Evolutionary conservation across 2,888 invertebrate species (phyloP).

Genomic region (Catocala sponsa): DNA sequence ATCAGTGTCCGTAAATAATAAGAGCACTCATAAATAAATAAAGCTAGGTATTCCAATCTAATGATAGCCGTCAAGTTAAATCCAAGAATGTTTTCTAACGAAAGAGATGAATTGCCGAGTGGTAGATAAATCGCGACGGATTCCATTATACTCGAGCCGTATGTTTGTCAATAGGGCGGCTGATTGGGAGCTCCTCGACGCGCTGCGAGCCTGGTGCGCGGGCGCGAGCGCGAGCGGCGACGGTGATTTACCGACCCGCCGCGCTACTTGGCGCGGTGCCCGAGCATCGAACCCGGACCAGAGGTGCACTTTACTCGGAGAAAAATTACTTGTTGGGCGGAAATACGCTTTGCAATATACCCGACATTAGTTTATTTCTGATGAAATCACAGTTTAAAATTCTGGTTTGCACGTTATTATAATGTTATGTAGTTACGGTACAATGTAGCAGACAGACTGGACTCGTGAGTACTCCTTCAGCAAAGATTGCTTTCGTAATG

Average conservation of each 20-base stretch:
- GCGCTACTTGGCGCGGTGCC: slow-evolving; percentile 80
- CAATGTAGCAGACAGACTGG: neutral
- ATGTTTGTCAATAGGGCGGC: slow-evolving; percentile 85
- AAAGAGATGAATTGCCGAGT: slow-evolving; percentile 55
- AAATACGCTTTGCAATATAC: slow-evolving; percentile 50
- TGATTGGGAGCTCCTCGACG: slow-evolving; percentile 79
- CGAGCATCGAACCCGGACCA: slow-evolving; percentile 73
- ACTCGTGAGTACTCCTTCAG: too few relatives aligned
- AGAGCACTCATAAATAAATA: slow-evolving; percentile 29
- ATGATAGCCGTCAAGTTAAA: slow-evolving; percentile 51
- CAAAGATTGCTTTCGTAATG: too few relatives aligned
- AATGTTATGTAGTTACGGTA: neutral
- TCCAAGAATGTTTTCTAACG: slow-evolving; percentile 61
- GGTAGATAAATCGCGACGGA: slow-evolving; percentile 73
- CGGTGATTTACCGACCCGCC: slow-evolving; percentile 73
- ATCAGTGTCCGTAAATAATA: slow-evolving; percentile 20
- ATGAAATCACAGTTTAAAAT: slow-evolving; percentile 26
- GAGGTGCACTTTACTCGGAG: slow-evolving; percentile 68
- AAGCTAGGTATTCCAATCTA: slow-evolving; percentile 24
- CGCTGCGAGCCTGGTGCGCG: slow-evolving; percentile 72
- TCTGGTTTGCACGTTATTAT: neutral
- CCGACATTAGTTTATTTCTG: slow-evolving; percentile 46
- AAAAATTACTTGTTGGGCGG: slow-evolving; percentile 71
- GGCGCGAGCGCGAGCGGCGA: slow-evolving; percentile 11
- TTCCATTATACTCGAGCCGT: slow-evolving; percentile 80